Evolutionary conservation across 1,140 invertebrate species (phyloP).

Genomic region (Rhopalosiphum maidis): DNA sequence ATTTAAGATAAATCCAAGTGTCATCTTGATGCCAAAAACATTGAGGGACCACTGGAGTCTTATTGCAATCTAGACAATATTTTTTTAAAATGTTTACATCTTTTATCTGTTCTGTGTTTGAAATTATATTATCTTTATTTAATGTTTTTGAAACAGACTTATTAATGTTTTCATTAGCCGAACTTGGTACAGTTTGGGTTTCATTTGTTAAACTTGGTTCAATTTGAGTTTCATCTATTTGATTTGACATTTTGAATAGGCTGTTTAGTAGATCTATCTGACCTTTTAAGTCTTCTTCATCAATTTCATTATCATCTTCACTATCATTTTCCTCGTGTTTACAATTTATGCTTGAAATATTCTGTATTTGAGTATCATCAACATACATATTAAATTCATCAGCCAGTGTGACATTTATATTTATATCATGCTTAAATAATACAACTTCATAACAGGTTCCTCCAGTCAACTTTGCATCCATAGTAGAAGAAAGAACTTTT

Average conservation of each 20-base stretch:
- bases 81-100: neutral
- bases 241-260: neutral
- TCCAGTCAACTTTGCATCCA: neutral
- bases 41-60: neutral
- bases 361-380: conserved; percentile 47
- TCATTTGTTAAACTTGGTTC: neutral
- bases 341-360: conserved; percentile 26
- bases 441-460: conserved; percentile 30
- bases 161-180: neutral
- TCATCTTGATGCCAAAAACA: conserved; percentile 52
- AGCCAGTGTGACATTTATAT: conserved; percentile 27
- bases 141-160: neutral
- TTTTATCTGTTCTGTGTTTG: neutral
- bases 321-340: neutral
- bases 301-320: neutral
- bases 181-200: neutral
- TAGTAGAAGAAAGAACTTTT: conserved; percentile 18
- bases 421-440: conserved; percentile 41
- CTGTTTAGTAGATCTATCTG: neutral
- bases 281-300: neutral
- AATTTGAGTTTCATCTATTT: conserved; percentile 14
- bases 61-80: conserved; percentile 45
- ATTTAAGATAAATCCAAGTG: conserved; percentile 30
- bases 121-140: neutral
- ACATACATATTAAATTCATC: conserved; percentile 6